Base-by-base conservation (phyloP, 2,888 invertebrate genomes). In the Hirtodrosophila trivittata region DNA sequence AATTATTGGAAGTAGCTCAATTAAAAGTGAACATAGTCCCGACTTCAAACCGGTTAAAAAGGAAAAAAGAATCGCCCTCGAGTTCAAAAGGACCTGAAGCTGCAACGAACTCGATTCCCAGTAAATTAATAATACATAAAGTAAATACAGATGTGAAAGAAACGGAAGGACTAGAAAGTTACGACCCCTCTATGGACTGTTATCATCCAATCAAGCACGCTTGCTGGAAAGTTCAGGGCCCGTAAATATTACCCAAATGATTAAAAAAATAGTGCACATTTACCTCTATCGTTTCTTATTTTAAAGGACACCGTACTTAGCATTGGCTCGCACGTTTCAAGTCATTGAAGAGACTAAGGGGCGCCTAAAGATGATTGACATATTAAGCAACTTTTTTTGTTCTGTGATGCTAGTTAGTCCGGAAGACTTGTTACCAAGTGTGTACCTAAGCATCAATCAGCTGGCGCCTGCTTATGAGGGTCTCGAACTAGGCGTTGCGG, bases 391-490 rank as follows among this genome's bases (percentile, higher is more conserved):
- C 91, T 98, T 95, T 90, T 95, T 98, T 67, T 93, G 96, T 12
- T 98, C 98, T 0, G 97, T 98, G 9, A 95, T 98, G 18, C 93
- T 94, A 3, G 91, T 98, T 37, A 96, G 95, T 12, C 97, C 98
- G 0, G 93, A 95, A n/a, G 98, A 99, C 90, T 92, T 99, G 60
- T 89, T 98, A 52, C 94, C 96, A 0, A 97, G 97, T 77, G 93
- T 99, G 12, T 99, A 99, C 90, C 91, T 99, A 72, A 98, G 98
- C 86, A 92, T 99, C n/a, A 99, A 99, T 91, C 95, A 96, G 90
- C 91, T 99, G 38, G 98, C 97, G 0, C 99, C 99, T 0, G 97
- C 98, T 0, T 98, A 98, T 89, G 97, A 98, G 90, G 98, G 97
- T 92, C 88, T 97, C 18, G 97, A 97, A 89, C 91, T 97, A 85